Evolutionary conservation across 1,140 invertebrate species (phyloP).

Genomic region (Cepaea nemoralis): DNA sequence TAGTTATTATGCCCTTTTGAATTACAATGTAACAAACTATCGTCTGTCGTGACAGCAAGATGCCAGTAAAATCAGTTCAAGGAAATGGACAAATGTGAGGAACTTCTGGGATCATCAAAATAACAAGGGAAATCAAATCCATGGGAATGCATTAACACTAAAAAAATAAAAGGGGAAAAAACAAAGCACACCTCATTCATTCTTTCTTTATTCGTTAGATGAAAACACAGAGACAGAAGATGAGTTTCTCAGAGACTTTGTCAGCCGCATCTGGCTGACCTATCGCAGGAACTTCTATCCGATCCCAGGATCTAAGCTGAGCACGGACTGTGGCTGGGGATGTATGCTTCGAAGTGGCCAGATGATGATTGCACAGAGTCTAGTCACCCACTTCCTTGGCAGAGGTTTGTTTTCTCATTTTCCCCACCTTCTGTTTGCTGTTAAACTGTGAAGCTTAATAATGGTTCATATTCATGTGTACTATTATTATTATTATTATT

Average conservation of each 20-base stretch:
- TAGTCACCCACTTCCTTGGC: slow-evolving; percentile 77
- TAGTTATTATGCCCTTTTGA: too few relatives aligned
- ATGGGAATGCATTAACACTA: too few relatives aligned
- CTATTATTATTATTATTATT: too few relatives aligned
- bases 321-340: slow-evolving; percentile 97
- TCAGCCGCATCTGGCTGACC: slow-evolving; percentile 89
- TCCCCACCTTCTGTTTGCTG: too few relatives aligned
- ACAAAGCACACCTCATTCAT: too few relatives aligned
- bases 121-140: background rate
- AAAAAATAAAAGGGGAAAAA: too few relatives aligned
- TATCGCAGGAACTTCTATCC: slow-evolving; percentile 93
- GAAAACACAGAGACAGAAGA: slow-evolving; percentile 52
- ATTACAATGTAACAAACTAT: too few relatives aligned
- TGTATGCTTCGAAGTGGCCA: slow-evolving; percentile 99
- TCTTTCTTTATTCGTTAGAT: background rate
- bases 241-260: slow-evolving; percentile 68
- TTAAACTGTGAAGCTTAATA: too few relatives aligned
- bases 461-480: too few relatives aligned
- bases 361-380: slow-evolving; percentile 95
- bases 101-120: background rate
- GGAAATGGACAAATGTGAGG: slow-evolving; percentile 6
- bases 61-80: too few relatives aligned
- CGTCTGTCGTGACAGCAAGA: too few relatives aligned
- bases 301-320: slow-evolving; percentile 82
- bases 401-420: slow-evolving; percentile 69